Conservation (phyloP, 2,113 vertebrate genomes). For the Seriola aureovittata region DNA sequence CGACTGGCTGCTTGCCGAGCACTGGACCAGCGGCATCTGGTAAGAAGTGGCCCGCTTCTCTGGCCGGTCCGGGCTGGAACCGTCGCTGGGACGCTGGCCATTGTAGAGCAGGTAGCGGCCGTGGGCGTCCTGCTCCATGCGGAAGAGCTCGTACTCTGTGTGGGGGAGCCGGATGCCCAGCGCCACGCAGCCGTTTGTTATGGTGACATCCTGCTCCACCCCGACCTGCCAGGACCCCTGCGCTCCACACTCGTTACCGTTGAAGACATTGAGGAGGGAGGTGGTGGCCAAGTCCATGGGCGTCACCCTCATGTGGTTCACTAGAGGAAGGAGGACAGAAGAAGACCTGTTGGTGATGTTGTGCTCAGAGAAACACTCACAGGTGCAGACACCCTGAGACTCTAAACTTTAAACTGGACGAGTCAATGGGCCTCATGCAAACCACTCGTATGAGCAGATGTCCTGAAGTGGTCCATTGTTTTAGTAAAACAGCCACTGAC, state of each 20-base stretch:
- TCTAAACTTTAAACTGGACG: too few relatives aligned
- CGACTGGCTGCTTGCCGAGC: conserved; percentile 84
- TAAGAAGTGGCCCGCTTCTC: conserved; percentile 95
- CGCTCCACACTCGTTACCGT: conserved; percentile 90
- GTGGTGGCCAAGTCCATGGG: conserved; percentile 95
- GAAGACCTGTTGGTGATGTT: neutral
- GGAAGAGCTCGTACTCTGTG: conserved; percentile 98
- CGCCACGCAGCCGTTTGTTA: conserved; percentile 92
- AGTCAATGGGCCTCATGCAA: too few relatives aligned
- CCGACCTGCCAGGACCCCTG: conserved; percentile 96
- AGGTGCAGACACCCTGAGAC: neutral
- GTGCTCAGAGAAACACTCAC: neutral
- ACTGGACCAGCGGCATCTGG: conserved; percentile 95
- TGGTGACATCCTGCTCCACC: conserved; percentile 95
- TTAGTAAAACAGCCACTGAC: too few relatives aligned
- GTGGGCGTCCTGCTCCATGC: conserved; percentile 91
- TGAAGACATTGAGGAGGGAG: conserved; percentile 95
- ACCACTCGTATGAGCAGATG: too few relatives aligned
- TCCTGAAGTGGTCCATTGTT: too few relatives aligned
- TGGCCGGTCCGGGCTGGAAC: conserved; percentile 93
- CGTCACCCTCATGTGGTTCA: conserved; percentile 96
- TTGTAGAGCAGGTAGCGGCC: conserved; percentile 94
- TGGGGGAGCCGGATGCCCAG: conserved; percentile 96
- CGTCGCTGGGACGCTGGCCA: conserved; percentile 95
- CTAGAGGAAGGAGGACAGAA: conserved; percentile 71